Conservation (phyloP, 2,888 invertebrate genomes). For the Thymelicus sylvestris region DNA sequence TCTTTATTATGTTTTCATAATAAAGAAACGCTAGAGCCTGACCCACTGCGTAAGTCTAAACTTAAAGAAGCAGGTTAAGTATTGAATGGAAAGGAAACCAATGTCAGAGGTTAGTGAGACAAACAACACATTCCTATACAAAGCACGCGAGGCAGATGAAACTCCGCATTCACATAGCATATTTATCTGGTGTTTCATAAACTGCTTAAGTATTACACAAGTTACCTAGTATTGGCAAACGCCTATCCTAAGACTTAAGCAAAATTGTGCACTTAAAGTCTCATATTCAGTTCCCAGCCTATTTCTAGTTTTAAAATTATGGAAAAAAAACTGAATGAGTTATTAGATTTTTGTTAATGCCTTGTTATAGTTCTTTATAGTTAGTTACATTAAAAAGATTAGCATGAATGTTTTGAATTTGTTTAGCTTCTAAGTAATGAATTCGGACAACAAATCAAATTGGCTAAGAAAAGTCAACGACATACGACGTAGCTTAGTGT, state of each 20-base stretch:
- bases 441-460: too few relatives aligned
- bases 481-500: too few relatives aligned
- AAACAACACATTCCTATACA: constrained; percentile 8
- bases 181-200: background rate
- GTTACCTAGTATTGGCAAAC: background rate
- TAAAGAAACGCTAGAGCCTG: background rate
- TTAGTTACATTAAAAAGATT: too few relatives aligned
- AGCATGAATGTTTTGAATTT: too few relatives aligned
- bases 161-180: background rate
- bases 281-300: too few relatives aligned
- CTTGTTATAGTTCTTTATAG: too few relatives aligned
- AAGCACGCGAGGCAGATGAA: constrained; percentile 1
- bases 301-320: background rate
- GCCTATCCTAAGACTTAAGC: background rate
- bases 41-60: background rate
- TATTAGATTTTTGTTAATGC: too few relatives aligned
- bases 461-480: too few relatives aligned
- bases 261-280: too few relatives aligned
- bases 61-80: constrained; percentile 7
- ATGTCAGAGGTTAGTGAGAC: constrained; percentile 8
- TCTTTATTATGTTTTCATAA: background rate
- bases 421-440: too few relatives aligned
- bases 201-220: background rate
- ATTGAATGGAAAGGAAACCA: constrained; percentile 9
- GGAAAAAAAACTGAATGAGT: too few relatives aligned